phyloP scores from a whole-genome alignment of 2,113 vertebrate genomes.

The Melospiza georgiana region DNA sequence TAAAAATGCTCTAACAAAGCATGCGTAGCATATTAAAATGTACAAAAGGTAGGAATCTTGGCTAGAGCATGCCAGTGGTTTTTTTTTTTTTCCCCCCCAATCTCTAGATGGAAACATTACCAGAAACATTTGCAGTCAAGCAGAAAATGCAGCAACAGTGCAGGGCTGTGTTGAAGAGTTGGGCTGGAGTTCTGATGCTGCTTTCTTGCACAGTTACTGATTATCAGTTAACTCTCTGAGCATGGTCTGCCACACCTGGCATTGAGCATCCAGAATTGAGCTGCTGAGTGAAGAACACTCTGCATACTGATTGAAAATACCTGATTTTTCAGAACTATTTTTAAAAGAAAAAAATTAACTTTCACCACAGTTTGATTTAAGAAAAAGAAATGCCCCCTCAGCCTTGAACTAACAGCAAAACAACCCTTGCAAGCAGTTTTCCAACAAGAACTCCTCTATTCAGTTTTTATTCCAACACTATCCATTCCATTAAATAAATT shows the following conservation, averaged over 20 bases:
- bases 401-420: not conserved
- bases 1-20: not conserved
- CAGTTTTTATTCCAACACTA: not conserved
- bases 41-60: not conserved
- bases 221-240: not conserved
- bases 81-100: no score
- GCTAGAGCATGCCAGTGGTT: not conserved
- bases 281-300: not conserved
- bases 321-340: not conserved
- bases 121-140: not conserved
- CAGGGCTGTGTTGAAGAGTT: not conserved
- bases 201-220: not conserved
- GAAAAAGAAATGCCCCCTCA: accelerated
- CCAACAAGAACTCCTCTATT: not conserved
- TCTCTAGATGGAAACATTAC: not conserved
- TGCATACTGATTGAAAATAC: not conserved
- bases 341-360: not conserved
- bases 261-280: not conserved
- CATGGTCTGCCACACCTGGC: not conserved
- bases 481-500: not conserved
- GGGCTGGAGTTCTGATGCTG: not conserved
- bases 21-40: not conserved
- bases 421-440: not conserved
- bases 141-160: not conserved
- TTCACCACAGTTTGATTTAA: not conserved